Percentiles rank a stretch among this genome's conserved stretches.
Evolutionary conservation across 2,113 vertebrate species (phyloP).

Genomic region (Neogale vison): DNA sequence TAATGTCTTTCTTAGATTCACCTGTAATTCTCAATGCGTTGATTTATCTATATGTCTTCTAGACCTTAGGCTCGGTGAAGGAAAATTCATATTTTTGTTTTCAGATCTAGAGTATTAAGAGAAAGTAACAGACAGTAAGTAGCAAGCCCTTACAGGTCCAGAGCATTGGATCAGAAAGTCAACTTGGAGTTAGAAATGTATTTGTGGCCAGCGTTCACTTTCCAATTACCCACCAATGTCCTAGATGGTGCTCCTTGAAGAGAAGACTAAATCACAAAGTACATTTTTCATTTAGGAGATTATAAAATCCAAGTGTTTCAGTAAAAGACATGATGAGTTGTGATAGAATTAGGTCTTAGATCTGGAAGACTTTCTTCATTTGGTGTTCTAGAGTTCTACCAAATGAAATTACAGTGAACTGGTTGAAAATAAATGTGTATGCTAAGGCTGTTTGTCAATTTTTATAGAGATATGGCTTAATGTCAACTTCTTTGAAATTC

Average conservation of each 20-base stretch:
- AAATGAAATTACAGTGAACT: background rate
- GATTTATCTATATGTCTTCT: background rate
- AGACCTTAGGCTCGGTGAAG: background rate
- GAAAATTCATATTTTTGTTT: background rate
- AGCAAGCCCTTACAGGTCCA: background rate
- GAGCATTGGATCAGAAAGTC: background rate
- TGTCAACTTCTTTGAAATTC: background rate
- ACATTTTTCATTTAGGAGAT: background rate
- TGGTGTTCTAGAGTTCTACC: background rate
- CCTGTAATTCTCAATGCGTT: background rate
- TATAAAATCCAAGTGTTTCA: background rate
- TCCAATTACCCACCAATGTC: background rate
- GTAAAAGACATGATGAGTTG: background rate
- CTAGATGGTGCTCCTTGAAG: background rate
- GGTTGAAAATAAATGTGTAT: background rate
- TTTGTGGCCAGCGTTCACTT: background rate
- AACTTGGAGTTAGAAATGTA: background rate
- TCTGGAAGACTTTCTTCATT: background rate
- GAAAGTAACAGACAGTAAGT: background rate
- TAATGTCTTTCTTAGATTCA: background rate
- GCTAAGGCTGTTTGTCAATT: background rate
- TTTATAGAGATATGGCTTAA: background rate
- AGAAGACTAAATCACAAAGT: background rate
- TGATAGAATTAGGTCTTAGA: background rate
- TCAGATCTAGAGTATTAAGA: background rate